Percentiles rank a stretch among this genome's conserved stretches.
phyloP scores from a whole-genome alignment of 2,113 vertebrate species.

The Hemiprocne comata region DNA sequence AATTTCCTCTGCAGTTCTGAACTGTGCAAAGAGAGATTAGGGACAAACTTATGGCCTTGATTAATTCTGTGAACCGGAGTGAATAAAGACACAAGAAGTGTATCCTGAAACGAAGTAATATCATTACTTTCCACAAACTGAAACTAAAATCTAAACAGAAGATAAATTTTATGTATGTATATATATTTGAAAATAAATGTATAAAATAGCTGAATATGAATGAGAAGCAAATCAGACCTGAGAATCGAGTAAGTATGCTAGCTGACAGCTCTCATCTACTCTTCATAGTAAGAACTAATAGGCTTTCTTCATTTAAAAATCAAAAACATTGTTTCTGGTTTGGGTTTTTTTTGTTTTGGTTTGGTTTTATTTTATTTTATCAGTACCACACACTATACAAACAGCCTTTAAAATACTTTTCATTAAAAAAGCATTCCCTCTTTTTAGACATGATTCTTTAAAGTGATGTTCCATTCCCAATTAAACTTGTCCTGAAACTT shows the following conservation, averaged over 20 bases:
- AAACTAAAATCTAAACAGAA: not conserved
- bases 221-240: not conserved
- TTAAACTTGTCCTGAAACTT: not conserved
- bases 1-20: not conserved
- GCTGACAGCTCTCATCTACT: not conserved
- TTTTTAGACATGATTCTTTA: not conserved
- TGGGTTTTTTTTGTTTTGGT: not conserved
- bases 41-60: not conserved
- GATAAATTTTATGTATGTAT: not conserved
- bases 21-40: not conserved
- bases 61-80: not conserved
- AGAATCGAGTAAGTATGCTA: not conserved
- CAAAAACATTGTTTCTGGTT: not conserved
- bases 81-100: not conserved
- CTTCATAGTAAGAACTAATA: not conserved
- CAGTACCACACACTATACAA: not conserved
- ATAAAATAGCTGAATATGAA: not conserved
- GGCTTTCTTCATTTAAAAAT: constrained; percentile 43
- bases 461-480: not conserved
- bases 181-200: not conserved
- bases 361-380: not conserved
- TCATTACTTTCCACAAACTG: not conserved
- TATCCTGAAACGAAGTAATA: not conserved
- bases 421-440: not conserved
- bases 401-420: constrained; percentile 33